Percentiles rank a stretch among this genome's conserved stretches.
phyloP scores from a whole-genome alignment of 2,797 vertebrate genomes.

The Chelmon rostratus region DNA sequence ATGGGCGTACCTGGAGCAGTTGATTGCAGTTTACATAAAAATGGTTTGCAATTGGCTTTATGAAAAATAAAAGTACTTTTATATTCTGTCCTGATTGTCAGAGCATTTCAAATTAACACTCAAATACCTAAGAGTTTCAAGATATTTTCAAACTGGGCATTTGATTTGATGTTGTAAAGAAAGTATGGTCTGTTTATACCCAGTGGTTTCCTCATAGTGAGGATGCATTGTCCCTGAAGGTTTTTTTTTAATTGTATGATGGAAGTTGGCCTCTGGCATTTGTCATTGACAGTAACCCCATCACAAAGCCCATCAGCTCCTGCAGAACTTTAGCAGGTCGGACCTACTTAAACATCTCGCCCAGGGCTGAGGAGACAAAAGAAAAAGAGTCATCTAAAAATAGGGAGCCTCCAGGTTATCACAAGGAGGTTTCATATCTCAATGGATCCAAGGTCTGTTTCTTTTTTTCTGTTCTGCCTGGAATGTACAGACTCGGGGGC shows the following conservation, averaged over 20 bases:
- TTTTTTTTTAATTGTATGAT: slow-evolving; percentile 1
- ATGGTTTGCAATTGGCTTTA: too few relatives aligned
- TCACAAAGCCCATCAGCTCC: slow-evolving; percentile 30
- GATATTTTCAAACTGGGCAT: background rate
- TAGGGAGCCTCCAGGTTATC: slow-evolving; percentile 64
- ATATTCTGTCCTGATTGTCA: background rate
- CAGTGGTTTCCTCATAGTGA: background rate
- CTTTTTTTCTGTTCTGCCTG: slow-evolving; percentile 21
- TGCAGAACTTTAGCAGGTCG: slow-evolving; percentile 33
- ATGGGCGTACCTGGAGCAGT: background rate
- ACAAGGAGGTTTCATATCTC: slow-evolving; percentile 67
- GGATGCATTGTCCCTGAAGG: background rate
- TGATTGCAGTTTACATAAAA: background rate
- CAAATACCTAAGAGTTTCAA: background rate
- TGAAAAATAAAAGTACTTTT: background rate
- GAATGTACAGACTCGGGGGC: slow-evolving; percentile 39
- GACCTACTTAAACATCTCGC: slow-evolving; percentile 50
- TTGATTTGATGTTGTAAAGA: background rate
- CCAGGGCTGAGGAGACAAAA: slow-evolving; percentile 52
- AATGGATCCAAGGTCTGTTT: slow-evolving; percentile 53
- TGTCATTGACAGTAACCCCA: slow-evolving; percentile 9
- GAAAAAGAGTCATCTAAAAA: slow-evolving; percentile 67
- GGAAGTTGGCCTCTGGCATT: slow-evolving; percentile 17
- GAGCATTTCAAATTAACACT: background rate
- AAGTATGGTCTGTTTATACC: background rate